phyloP scores from a whole-genome alignment of 2,797 vertebrate species.

The Esox masquinongy region DNA sequence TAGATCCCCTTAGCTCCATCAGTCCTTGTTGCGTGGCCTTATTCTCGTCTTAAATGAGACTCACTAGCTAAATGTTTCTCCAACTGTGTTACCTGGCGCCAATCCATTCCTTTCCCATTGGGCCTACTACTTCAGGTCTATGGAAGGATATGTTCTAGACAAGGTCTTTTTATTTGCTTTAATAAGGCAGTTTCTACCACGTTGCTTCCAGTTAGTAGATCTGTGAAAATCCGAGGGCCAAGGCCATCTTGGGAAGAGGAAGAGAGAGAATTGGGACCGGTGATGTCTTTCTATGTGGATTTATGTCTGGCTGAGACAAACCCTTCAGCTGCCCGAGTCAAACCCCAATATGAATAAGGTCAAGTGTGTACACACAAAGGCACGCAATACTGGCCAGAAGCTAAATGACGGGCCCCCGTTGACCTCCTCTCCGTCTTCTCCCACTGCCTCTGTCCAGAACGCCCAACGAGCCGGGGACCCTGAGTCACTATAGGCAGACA shows the following conservation, averaged over 20 bases:
- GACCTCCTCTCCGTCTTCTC: slow-evolving; percentile 16
- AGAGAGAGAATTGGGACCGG: slow-evolving; percentile 32
- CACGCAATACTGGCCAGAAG: not conserved
- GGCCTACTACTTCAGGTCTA: too few relatives aligned
- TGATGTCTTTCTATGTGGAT: not conserved
- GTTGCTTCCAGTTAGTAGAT: too few relatives aligned
- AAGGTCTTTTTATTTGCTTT: too few relatives aligned
- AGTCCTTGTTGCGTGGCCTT: not conserved
- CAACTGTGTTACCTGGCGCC: too few relatives aligned
- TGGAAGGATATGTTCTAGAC: too few relatives aligned
- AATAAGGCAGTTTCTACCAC: too few relatives aligned
- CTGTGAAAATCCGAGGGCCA: too few relatives aligned
- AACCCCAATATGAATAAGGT: not conserved
- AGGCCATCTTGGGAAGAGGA: not conserved
- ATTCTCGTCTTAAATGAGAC: not conserved
- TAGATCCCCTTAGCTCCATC: not conserved
- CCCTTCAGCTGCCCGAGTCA: slow-evolving; percentile 17
- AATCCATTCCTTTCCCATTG: too few relatives aligned
- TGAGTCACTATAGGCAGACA: slow-evolving; percentile 37
- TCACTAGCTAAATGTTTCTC: too few relatives aligned
- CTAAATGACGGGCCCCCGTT: not conserved
- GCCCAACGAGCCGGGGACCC: slow-evolving; percentile 50
- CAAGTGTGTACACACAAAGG: not conserved
- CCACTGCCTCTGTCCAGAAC: slow-evolving; percentile 52
- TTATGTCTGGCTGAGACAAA: slow-evolving; percentile 1